Conservation (phyloP, 2,113 vertebrate genomes). For the Ictalurus furcatus region DNA sequence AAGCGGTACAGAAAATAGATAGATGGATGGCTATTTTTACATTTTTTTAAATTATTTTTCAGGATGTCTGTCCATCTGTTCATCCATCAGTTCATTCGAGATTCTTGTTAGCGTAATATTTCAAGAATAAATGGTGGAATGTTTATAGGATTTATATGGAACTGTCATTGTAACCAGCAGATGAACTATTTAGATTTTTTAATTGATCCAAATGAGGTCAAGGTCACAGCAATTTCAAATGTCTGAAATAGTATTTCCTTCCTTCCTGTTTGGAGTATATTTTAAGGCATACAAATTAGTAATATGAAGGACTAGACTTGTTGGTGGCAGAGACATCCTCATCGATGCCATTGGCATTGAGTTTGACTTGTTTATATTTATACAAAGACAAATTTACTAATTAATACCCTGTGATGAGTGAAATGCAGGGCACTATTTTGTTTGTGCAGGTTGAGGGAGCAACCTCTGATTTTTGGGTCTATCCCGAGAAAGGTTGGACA, state of each 20-base stretch:
- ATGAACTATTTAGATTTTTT: not conserved
- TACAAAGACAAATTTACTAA: not conserved
- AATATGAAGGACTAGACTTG: not conserved
- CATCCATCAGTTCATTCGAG: not conserved
- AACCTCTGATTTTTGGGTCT: not conserved
- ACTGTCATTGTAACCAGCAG: not conserved
- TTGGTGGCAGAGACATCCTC: not conserved
- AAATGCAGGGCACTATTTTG: not conserved
- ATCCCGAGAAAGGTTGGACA: not conserved
- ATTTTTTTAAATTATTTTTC: not conserved
- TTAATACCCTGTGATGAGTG: not conserved
- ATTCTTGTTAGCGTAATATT: not conserved
- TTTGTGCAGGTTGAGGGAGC: not conserved
- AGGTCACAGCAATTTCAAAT: not conserved
- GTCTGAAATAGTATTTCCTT: not conserved
- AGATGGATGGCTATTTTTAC: no score
- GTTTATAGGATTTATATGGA: not conserved
- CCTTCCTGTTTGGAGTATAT: not conserved
- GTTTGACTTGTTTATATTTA: not conserved
- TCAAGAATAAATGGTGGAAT: not conserved
- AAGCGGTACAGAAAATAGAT: no score
- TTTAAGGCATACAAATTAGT: not conserved
- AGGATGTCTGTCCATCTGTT: not conserved
- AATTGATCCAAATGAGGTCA: not conserved
- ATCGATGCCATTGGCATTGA: not conserved